Evolutionary conservation across 2,113 vertebrate species (phyloP).

Genomic region (Rhombomys opimus): DNA sequence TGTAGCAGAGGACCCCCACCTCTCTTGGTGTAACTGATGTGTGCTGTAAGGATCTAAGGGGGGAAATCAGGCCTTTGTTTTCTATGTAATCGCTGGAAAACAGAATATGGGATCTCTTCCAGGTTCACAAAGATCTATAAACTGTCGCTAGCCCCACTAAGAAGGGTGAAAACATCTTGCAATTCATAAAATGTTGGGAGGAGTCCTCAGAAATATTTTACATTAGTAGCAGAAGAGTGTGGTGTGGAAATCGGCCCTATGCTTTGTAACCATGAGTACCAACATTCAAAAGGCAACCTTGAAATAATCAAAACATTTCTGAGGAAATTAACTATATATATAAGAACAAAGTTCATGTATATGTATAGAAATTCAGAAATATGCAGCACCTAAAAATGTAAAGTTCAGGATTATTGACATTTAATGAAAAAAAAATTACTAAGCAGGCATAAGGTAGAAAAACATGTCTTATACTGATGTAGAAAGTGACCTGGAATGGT

Average conservation of each 20-base stretch:
- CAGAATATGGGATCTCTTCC: neutral
- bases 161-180: neutral
- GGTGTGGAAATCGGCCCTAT: neutral
- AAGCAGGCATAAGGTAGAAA: neutral
- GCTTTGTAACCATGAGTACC: constrained; percentile 23
- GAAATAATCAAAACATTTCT: constrained; percentile 1
- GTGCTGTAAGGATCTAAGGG: neutral
- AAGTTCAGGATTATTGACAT: neutral
- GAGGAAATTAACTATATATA: constrained; percentile 27
- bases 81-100: neutral
- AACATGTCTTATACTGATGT: neutral
- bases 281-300: constrained; percentile 8
- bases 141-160: neutral
- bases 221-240: neutral
- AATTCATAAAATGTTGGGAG: neutral
- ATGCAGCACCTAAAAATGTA: constrained; percentile 9
- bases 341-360: constrained; percentile 8
- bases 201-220: neutral
- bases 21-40: neutral
- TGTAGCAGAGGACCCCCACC: neutral
- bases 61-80: neutral
- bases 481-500: neutral
- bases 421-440: constrained; percentile 36
- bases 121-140: neutral
- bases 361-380: neutral